Percentiles rank a stretch among this genome's conserved stretches.
Conservation (phyloP, 2,888 invertebrate genomes). For the Rhagonycha fulva region DNA sequence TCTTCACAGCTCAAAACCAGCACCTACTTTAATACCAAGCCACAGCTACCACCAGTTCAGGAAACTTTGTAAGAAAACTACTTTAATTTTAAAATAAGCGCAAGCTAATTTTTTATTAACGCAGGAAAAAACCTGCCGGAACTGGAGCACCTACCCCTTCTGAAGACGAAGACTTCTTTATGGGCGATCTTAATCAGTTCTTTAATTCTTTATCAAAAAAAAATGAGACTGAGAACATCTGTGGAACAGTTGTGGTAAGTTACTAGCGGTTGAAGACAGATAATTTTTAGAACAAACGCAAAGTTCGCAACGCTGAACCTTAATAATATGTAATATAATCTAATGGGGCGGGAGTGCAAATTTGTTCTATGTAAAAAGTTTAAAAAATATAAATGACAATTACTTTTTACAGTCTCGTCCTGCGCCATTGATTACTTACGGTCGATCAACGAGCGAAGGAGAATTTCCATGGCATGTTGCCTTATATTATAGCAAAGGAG, state of each 20-base stretch:
- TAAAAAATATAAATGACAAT: no score
- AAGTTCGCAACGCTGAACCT: no score
- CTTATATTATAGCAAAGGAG: constrained; percentile 56
- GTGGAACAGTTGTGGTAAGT: constrained; percentile 56
- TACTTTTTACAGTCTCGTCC: constrained; percentile 44
- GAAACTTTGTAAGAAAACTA: no score
- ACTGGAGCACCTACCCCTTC: neutral
- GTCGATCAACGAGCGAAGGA: constrained; percentile 62
- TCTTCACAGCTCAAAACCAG: neutral
- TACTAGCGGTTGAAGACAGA: no score
- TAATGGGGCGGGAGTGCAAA: no score
- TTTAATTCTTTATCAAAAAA: neutral
- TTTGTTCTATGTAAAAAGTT: no score
- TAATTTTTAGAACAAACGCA: no score
- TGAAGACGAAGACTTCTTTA: constrained; percentile 39
- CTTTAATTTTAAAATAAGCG: no score
- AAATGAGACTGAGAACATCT: constrained; percentile 21
- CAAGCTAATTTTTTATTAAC: no score
- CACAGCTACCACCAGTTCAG: neutral
- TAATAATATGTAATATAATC: no score
- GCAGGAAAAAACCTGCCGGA: no score
- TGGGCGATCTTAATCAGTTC: constrained; percentile 44
- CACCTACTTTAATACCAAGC: neutral
- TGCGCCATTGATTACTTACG: constrained; percentile 63
- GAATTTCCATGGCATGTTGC: constrained; percentile 75